A percentile compares a stretch with the other conserved stretches of the same genome.
Evolutionary conservation across 2,797 vertebrate genomes (phyloP).

Genomic region (Rhynchotus rufescens): DNA sequence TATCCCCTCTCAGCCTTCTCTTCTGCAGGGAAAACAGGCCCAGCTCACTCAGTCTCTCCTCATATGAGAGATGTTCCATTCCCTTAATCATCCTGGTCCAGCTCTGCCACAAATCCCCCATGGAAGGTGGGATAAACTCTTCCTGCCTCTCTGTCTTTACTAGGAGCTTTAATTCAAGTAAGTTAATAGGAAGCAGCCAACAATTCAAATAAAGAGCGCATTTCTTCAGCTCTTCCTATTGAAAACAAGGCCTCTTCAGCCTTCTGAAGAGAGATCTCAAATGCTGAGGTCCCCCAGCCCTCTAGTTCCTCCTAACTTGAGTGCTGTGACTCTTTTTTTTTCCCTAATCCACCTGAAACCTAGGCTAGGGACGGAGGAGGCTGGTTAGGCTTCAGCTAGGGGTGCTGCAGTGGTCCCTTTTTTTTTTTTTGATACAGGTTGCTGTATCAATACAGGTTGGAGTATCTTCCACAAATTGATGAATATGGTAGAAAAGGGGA

Average conservation of each 20-base stretch:
- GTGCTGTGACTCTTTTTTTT: not conserved
- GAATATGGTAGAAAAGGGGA: not conserved
- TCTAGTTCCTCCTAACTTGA: not conserved
- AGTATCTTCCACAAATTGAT: not conserved
- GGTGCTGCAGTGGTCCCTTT: not conserved
- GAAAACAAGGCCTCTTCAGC: slow-evolving; percentile 50
- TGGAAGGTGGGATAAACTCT: not conserved
- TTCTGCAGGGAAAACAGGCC: too few relatives aligned
- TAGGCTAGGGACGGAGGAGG: not conserved
- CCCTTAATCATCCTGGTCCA: too few relatives aligned
- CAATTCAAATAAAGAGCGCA: slow-evolving; percentile 28
- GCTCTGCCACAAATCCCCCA: not conserved
- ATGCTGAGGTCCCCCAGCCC: not conserved
- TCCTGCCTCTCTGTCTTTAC: not conserved
- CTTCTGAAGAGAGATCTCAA: not conserved
- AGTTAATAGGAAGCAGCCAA: slow-evolving; percentile 34
- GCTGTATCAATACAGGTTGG: not conserved
- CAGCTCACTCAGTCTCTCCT: too few relatives aligned
- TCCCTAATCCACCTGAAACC: not conserved
- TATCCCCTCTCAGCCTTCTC: too few relatives aligned
- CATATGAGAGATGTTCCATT: too few relatives aligned
- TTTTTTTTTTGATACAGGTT: not conserved
- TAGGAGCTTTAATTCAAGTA: slow-evolving; percentile 17
- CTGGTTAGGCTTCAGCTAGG: not conserved
- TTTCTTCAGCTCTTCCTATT: slow-evolving; percentile 54